Evolutionary conservation across 2,888 invertebrate species (phyloP).

Genomic region (Selenia dentaria): DNA sequence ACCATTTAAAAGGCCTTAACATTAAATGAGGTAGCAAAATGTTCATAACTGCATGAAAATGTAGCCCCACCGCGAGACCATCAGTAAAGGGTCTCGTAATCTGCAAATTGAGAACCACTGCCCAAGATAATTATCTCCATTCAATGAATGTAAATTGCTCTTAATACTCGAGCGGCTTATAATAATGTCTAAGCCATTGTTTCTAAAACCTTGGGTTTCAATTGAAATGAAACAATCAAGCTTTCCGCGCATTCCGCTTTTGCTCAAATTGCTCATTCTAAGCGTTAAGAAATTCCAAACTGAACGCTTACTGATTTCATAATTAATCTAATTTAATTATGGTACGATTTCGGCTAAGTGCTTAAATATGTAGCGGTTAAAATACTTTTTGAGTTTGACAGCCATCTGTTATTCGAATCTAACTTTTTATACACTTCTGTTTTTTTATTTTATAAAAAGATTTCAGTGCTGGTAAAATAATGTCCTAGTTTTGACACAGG

Average conservation of each 20-base stretch:
- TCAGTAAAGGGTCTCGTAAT: constrained; percentile 5
- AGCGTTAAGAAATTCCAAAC: constrained; percentile 12
- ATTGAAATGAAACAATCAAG: constrained; percentile 27
- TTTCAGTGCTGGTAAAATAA: too few relatives aligned
- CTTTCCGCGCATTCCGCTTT: constrained; percentile 1
- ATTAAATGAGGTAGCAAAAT: constrained; percentile 1
- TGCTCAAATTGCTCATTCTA: constrained; percentile 11
- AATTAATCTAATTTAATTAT: constrained; percentile 23
- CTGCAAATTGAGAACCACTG: constrained; percentile 14
- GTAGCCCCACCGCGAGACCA: constrained; percentile 1
- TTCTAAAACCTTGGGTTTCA: constrained; percentile 9
- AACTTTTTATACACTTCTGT: neutral
- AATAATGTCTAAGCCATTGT: constrained; percentile 22
- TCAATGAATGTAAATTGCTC: constrained; percentile 23
- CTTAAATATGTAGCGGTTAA: constrained; percentile 17
- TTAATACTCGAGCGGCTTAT: constrained; percentile 20
- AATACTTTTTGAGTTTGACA: constrained; percentile 5
- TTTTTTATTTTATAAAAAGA: too few relatives aligned
- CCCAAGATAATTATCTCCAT: constrained; percentile 22
- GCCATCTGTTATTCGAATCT: neutral
- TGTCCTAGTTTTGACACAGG: too few relatives aligned
- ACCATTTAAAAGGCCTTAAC: too few relatives aligned
- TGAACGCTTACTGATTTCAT: constrained; percentile 17
- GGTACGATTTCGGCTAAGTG: constrained; percentile 15
- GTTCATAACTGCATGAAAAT: constrained; percentile 7